Evolutionary conservation across 2,113 vertebrate genomes (phyloP).

Genomic region (Hippocampus barbouri): DNA sequence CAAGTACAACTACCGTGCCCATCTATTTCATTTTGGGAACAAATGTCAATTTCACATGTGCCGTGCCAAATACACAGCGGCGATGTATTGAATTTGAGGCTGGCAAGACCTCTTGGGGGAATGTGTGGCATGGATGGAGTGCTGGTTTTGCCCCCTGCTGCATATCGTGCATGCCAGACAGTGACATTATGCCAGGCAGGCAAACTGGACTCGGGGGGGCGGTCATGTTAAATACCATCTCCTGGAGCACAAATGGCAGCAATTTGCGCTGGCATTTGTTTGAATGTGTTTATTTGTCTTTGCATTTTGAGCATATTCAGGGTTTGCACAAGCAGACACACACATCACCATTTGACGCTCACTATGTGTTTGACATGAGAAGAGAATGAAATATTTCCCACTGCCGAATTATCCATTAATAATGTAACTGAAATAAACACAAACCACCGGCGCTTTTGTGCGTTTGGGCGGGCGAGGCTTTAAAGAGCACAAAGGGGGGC

Average conservation of each 20-base stretch:
- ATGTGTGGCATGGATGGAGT: conserved; percentile 24
- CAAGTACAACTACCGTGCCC: neutral
- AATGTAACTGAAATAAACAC: conserved; percentile 31
- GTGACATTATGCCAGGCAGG: conserved; percentile 57
- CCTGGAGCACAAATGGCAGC: conserved; percentile 57
- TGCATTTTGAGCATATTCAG: conserved; percentile 7
- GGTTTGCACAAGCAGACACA: neutral
- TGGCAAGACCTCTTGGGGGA: conserved; percentile 1
- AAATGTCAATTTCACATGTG: conserved; percentile 12
- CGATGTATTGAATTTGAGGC: conserved; percentile 2
- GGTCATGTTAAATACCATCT: conserved; percentile 66
- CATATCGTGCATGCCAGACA: conserved; percentile 60
- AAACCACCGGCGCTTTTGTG: neutral
- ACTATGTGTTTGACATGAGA: conserved; percentile 27
- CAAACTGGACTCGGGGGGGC: conserved; percentile 45
- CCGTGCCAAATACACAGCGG: conserved; percentile 15
- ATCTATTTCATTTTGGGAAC: conserved; percentile 12
- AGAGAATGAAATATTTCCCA: conserved; percentile 21
- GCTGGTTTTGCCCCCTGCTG: conserved; percentile 53
- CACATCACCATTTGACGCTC: neutral
- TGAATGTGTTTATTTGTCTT: conserved; percentile 26
- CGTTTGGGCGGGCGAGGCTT: neutral
- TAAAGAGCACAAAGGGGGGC: neutral
- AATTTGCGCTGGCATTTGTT: conserved; percentile 39
- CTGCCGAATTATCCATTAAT: conserved; percentile 54